Evolutionary conservation across 2,888 invertebrate genomes (phyloP), one percentile per base, ranked within the genome.

Genomic region (Monopis laevigella): DNA sequence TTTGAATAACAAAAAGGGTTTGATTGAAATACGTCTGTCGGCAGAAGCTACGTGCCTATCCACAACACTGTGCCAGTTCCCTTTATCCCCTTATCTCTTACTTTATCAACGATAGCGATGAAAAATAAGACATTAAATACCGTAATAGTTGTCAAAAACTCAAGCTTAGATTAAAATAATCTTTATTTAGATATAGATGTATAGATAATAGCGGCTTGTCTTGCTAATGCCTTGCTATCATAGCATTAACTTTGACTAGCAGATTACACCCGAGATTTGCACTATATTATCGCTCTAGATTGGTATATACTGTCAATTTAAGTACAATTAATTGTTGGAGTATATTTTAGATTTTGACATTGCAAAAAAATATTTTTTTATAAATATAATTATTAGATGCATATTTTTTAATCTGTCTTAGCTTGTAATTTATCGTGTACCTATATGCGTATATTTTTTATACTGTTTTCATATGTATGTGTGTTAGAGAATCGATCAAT

Each of bases 261-360:
- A 42, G 62, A 65, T 63, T 59, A 56, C 51, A 49, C 54, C 63
- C 61, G 63, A 70, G 75, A 75, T 77, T 77, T 71, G 61, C 62
- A 59, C 51, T 61, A 59, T 40, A 26, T 47, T 66, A 29, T 70
- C 68, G 60, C 59, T 69, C 72, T 74, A 64, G 55, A 51, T 39
- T 39, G 12, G 5, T 27, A 16, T 39, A 39, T n/a, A n/a, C n/a
- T n/a, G n/a, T 7, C 24, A 24, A 29, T 3, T 2, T 11, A 29
- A 29, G 3, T 29, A 7, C 12, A 3, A 11, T 4, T 29, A 29
- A 29, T 29, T 29, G 27, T 2, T 29, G 7, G 29, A n/a, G 14
- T n/a, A n/a, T n/a, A n/a, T n/a, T n/a, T n/a, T n/a, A n/a, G n/a
- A n/a, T n/a, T n/a, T n/a, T n/a, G n/a, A n/a, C n/a, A n/a, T n/a